A percentile compares a stretch with the other conserved stretches of the same genome.
Evolutionary conservation across 2,888 invertebrate genomes (phyloP).

Genomic region (Heliconius ismenius): DNA sequence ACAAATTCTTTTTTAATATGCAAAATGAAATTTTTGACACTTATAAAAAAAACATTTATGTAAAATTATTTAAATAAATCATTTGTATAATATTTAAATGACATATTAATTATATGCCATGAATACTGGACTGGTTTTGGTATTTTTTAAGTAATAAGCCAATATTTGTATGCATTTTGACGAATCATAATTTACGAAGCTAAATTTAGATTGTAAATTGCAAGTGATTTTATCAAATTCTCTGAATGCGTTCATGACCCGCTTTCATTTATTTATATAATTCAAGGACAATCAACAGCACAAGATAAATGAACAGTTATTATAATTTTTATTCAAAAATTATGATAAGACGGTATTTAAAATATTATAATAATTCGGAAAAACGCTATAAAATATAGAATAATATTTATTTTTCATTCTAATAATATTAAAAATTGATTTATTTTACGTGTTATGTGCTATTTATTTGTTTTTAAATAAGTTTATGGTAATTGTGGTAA

Average conservation of each 20-base stretch:
- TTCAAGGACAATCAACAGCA: slow-evolving; percentile 33
- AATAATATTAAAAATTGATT: neutral
- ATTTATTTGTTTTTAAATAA: neutral
- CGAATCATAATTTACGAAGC: neutral
- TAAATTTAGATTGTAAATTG: slow-evolving; percentile 28
- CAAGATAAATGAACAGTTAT: slow-evolving; percentile 28
- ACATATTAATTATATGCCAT: neutral
- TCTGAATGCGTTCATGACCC: slow-evolving; percentile 55
- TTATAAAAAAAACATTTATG: slow-evolving; percentile 2
- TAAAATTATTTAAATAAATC: slow-evolving; percentile 1
- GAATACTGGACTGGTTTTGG: neutral
- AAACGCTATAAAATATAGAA: neutral
- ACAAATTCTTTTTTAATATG: neutral
- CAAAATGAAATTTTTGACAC: neutral
- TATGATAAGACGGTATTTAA: neutral
- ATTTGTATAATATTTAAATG: slow-evolving; percentile 3
- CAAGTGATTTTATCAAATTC: slow-evolving; percentile 45
- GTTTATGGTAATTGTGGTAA: neutral
- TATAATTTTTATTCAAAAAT: slow-evolving; percentile 29
- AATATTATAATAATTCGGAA: neutral
- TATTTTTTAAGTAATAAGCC: neutral
- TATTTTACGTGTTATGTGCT: neutral
- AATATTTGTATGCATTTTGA: neutral
- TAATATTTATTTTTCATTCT: neutral
- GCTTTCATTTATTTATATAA: slow-evolving; percentile 51